phyloP scores from a whole-genome alignment of 2,888 invertebrate species.

The Spatulosminthurus flaviceps region DNA sequence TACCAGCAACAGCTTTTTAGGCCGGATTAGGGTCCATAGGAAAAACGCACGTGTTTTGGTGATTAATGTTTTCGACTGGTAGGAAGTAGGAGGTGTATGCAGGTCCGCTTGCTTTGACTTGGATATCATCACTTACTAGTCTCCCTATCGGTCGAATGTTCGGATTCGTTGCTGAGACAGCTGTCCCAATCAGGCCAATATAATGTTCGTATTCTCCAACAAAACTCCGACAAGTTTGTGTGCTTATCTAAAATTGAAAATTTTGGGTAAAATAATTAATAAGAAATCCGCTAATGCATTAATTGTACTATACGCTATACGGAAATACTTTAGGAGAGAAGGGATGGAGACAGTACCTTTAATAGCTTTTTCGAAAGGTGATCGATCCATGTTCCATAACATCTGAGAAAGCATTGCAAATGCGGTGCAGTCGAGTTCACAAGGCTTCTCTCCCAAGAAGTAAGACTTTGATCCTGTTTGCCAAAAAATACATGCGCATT shows the following conservation, averaged over 20 bases:
- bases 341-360: slow-evolving; percentile 34
- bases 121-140: background rate
- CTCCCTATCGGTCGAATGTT: background rate
- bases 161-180: slow-evolving; percentile 52
- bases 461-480: slow-evolving; percentile 52
- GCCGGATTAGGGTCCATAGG: too few relatives aligned
- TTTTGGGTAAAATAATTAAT: too few relatives aligned
- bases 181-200: slow-evolving; percentile 62
- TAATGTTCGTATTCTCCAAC: slow-evolving; percentile 57
- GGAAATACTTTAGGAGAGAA: too few relatives aligned
- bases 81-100: too few relatives aligned
- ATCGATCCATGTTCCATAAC: slow-evolving; percentile 61
- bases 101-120: too few relatives aligned
- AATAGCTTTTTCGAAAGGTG: slow-evolving; percentile 55
- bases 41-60: too few relatives aligned
- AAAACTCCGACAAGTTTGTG: slow-evolving; percentile 56
- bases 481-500: background rate
- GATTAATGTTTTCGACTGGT: too few relatives aligned
- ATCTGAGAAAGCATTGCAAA: slow-evolving; percentile 61
- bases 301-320: background rate
- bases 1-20: too few relatives aligned
- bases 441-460: slow-evolving; percentile 54
- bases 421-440: slow-evolving; percentile 62
- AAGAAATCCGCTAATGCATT: too few relatives aligned
- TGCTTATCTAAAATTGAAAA: slow-evolving; percentile 46